Evolutionary conservation across 2,113 vertebrate genomes (phyloP).

Genomic region (Hucho hucho): DNA sequence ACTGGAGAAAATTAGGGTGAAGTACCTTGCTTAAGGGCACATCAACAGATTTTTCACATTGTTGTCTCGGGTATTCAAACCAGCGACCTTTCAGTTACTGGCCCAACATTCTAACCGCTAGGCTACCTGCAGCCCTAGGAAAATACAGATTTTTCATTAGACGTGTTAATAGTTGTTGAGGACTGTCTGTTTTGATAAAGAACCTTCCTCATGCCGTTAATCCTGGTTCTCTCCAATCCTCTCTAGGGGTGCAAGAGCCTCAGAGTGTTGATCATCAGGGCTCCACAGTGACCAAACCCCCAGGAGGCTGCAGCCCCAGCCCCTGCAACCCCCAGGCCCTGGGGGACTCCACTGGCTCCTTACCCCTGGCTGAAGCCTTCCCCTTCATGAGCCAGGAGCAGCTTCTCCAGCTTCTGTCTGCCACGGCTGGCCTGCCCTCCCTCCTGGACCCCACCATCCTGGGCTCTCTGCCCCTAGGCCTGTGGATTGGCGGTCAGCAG

Average conservation of each 20-base stretch:
- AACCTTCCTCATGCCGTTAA: neutral
- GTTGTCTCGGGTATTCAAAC: too few species aligned
- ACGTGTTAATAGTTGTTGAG: neutral
- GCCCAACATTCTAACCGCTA: too few species aligned
- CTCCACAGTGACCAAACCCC: slow-evolving; percentile 49
- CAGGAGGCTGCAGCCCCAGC: slow-evolving; percentile 67
- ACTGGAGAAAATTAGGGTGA: too few species aligned
- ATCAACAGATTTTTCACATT: too few species aligned
- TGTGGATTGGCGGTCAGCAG: slow-evolving; percentile 70
- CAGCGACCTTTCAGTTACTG: too few species aligned
- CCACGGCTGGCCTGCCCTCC: slow-evolving; percentile 70
- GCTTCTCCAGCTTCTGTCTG: slow-evolving; percentile 80
- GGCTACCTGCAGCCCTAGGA: too few species aligned
- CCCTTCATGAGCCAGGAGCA: slow-evolving; percentile 87
- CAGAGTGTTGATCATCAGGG: slow-evolving; percentile 44
- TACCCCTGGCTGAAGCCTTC: slow-evolving; percentile 79
- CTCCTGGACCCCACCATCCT: slow-evolving; percentile 70
- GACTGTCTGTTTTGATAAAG: too few species aligned
- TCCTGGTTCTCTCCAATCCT: neutral
- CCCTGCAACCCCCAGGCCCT: slow-evolving; percentile 54
- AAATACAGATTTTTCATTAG: neutral
- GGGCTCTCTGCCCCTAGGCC: slow-evolving; percentile 75
- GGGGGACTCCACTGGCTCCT: slow-evolving; percentile 39
- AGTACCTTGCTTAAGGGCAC: too few species aligned
- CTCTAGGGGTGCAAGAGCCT: slow-evolving; percentile 46